Evolutionary conservation across 2,797 vertebrate genomes (phyloP).

Genomic region (Rachycentron canadum): DNA sequence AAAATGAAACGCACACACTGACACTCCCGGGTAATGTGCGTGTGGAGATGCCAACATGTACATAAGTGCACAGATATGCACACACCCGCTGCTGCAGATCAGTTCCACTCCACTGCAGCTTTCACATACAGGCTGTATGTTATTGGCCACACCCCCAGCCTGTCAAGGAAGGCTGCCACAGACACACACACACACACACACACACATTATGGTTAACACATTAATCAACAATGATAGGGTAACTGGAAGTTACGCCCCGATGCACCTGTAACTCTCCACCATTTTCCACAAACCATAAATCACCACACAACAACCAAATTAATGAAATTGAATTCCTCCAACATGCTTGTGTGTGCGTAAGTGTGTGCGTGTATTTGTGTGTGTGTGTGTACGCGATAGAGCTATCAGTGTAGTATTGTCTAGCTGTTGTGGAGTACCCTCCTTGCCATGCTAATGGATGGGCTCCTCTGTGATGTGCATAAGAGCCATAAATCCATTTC

Average conservation of each 20-base stretch:
- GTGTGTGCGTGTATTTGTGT: constrained; percentile 18
- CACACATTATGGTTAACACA: constrained; percentile 50
- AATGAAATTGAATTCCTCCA: constrained; percentile 76
- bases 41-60: constrained; percentile 25
- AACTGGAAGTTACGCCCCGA: constrained; percentile 69
- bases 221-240: constrained; percentile 71
- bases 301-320: constrained; percentile 71
- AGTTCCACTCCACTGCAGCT: constrained; percentile 55
- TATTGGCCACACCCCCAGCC: constrained; percentile 52
- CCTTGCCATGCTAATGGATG: constrained; percentile 59
- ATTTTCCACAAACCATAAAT: constrained; percentile 73
- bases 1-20: constrained; percentile 5
- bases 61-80: constrained; percentile 31
- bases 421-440: constrained; percentile 28
- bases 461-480: constrained; percentile 31
- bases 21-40: constrained; percentile 34
- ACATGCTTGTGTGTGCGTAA: constrained; percentile 8
- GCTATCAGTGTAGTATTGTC: constrained; percentile 30
- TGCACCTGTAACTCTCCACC: constrained; percentile 77
- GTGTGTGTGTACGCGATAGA: constrained; percentile 37
- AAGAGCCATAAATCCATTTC: constrained; percentile 54
- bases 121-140: constrained; percentile 39
- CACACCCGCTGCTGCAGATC: constrained; percentile 41
- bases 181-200: constrained; percentile 28
- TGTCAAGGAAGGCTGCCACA: constrained; percentile 26